Evolutionary conservation across 2,888 invertebrate genomes (phyloP).

Genomic region (Tortrix viridana): DNA sequence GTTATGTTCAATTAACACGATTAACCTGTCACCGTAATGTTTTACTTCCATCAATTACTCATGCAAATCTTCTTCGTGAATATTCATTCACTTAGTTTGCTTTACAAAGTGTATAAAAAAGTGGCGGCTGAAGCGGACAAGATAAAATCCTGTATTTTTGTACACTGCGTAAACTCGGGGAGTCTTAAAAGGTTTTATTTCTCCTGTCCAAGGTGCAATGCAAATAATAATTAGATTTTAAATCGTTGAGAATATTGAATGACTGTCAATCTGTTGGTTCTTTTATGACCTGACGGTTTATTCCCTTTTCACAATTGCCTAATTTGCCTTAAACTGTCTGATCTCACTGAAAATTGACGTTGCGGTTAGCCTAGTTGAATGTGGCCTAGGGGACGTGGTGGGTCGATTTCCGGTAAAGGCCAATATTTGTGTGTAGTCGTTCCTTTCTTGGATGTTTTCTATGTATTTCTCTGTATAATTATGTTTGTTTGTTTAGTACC

Average conservation of each 20-base stretch:
- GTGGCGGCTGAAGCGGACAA: constrained; percentile 10
- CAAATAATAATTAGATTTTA: not conserved
- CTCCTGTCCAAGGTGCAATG: not conserved
- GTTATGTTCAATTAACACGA: constrained; percentile 65
- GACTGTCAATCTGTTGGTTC: not conserved
- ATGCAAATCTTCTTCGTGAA: constrained; percentile 71
- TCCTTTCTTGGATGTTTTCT: too few relatives aligned
- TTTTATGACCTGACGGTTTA: constrained; percentile 4
- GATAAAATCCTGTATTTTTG: constrained; percentile 22
- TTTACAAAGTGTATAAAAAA: constrained; percentile 28
- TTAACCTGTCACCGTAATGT: constrained; percentile 65
- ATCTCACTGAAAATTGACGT: not conserved
- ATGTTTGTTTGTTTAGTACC: too few relatives aligned
- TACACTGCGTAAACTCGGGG: not conserved
- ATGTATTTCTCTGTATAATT: too few relatives aligned
- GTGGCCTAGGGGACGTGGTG: too few relatives aligned
- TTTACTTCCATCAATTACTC: constrained; percentile 73
- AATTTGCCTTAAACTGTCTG: not conserved
- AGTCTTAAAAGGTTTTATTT: constrained; percentile 9
- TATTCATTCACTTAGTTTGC: constrained; percentile 60
- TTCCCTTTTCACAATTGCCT: not conserved
- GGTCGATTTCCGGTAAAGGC: too few relatives aligned
- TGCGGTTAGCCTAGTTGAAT: too few relatives aligned
- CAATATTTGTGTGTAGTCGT: too few relatives aligned
- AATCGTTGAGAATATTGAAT: too few relatives aligned